Evolutionary conservation across 2,797 vertebrate genomes (phyloP), one percentile per base, ranked within the genome.

Genomic region (Zenarchopterus dispar): DNA sequence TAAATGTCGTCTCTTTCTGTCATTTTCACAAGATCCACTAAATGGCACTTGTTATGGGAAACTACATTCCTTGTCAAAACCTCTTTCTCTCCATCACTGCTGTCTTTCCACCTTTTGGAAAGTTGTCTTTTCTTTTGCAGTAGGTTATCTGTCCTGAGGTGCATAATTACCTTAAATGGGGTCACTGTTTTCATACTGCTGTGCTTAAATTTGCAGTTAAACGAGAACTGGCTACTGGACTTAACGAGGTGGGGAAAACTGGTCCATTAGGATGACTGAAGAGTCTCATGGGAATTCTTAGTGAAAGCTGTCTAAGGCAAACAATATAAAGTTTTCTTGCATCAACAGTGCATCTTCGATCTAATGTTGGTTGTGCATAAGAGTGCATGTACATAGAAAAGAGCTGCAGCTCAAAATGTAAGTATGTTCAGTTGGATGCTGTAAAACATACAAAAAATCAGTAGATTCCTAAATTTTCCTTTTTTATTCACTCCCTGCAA

Each of bases 231-330:
- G 50, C 76, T 67, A 66, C 22, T n/a, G 50, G 19, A 51, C 71
- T 53, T 50, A 63, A 28, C 62, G 62, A 57, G 19, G 42, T 72
- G 46, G 54, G 54, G 62, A 56, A 58, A 69, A 67, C 59, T 26
- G 47, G 48, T 67, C 57, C 44, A 63, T 70, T 59, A 61, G n/a
- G 26, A 23, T 54, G 43, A 61, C 49, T 72, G 42, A 78, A 62
- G 45, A 75, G 65, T 52, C 67, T 53, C n/a, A 44, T 8, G 66
- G 61, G 75, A 64, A 53, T 73, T 55, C 49, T 73, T 51, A 58
- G 31, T 43, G 47, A 77, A 80, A 75, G 42, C 54, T 23, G 26
- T 61, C 61, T 24, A 45, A 31, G 21, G 54, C 22, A 33, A 67
- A 53, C 15, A 31, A 23, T 15, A 49, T 46, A 52, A 53, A 47